Evolutionary conservation across 2,888 invertebrate species (phyloP), one percentile per base, ranked within the genome.

Genomic region (Erpobdella octoculata): DNA sequence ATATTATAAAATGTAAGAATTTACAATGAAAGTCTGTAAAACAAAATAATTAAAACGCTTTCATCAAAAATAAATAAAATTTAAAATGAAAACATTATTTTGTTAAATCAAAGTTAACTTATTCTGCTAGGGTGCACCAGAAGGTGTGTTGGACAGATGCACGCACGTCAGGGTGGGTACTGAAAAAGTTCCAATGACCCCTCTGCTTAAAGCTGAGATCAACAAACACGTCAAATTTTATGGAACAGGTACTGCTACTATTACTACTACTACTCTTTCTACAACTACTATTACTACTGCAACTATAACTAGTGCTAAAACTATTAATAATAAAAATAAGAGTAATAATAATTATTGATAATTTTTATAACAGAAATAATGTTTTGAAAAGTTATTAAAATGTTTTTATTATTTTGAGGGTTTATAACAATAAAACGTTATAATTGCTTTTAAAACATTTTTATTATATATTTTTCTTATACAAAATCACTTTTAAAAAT

Each of bases 81-180:
- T n/a, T n/a, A n/a, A n/a, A n/a, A n/a, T n/a, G n/a, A n/a, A n/a
- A n/a, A n/a, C n/a, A n/a, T n/a, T n/a, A n/a, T n/a, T n/a, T n/a
- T n/a, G n/a, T n/a, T n/a, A n/a, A n/a, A n/a, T n/a, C n/a, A n/a
- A n/a, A n/a, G n/a, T n/a, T n/a, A n/a, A n/a, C n/a, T 46, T 18
- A 18, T 46, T 5, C n/a, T 28, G 0, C 9, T 74, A 85, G 87
- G 98, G 98, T 78, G 98, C 98, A 25, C 93, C 98, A 61, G 98
- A 98, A 86, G 96, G 95, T 82, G 91, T 96, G 38, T 87, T 98
- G 80, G 96, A 96, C 18, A 90, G 98, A 81, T 98, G 98, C 86
- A 91, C 92, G 75, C 94, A 96, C 84, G 93, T 94, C 77, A 91
- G 98, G 77, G 91, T 98, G 77, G 95, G 95, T 78, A 89, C 90